Conservation (phyloP, 2,888 invertebrate genomes). For the Agrilus mali region DNA sequence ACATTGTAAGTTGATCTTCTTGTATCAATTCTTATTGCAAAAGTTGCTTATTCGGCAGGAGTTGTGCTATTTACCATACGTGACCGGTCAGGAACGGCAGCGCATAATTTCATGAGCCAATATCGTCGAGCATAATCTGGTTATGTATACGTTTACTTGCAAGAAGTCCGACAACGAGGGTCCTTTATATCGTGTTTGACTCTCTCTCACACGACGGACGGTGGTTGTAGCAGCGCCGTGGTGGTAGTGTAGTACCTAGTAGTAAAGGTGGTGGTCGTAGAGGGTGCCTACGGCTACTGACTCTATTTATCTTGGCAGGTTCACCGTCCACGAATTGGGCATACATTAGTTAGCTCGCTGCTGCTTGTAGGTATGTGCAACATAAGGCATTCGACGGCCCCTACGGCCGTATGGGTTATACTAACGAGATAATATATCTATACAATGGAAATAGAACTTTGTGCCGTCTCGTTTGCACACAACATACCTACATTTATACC, state of each 20-base stretch:
- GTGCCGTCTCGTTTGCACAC: no score
- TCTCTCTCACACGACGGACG: constrained; percentile 21
- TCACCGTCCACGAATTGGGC: constrained; percentile 24
- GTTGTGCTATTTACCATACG: no score
- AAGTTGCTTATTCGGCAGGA: no score
- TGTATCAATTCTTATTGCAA: no score
- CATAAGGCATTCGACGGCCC: constrained; percentile 29
- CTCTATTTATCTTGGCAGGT: constrained; percentile 35
- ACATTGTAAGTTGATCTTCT: no score
- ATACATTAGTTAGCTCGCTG: constrained; percentile 28
- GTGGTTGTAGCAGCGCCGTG: no score
- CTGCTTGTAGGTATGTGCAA: constrained; percentile 16
- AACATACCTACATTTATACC: no score
- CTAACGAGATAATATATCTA: constrained; percentile 27
- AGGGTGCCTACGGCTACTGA: constrained; percentile 22
- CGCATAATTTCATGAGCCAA: neutral
- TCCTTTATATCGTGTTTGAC: constrained; percentile 34
- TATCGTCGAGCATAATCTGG: constrained; percentile 23
- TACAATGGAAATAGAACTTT: no score
- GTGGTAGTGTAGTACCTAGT: no score
- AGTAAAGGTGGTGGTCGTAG: no score
- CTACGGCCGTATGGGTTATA: constrained; percentile 26
- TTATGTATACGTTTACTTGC: constrained; percentile 14
- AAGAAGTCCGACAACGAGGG: constrained; percentile 23
- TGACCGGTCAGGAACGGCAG: no score